Base-by-base conservation (phyloP, 2,888 invertebrate species). In the Lithophane semibrunnea region DNA sequence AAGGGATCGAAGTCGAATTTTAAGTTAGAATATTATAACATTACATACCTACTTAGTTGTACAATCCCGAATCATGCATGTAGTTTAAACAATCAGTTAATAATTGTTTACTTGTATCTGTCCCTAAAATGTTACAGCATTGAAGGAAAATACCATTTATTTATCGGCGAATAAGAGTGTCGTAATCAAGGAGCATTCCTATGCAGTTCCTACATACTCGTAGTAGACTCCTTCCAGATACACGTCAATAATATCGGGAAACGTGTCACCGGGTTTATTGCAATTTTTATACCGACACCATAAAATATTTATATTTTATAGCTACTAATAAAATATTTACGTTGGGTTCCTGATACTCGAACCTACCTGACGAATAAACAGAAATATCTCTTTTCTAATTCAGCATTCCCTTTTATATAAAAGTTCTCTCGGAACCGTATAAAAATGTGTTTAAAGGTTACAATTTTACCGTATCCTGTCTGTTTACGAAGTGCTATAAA, bases 231-330 rank as follows among this genome's bases (percentile, higher is more conserved):
- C 3, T 12, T 44, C 69, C 69, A 66, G 42, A 60, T 18, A 60
- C 16, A 60, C n/a, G 58, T 54, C 77, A 79, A 81, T 78, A 83
- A 71, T 75, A 79, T 80, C 75, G 74, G 29, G 52, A 79, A 77
- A 84, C 84, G 87, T 88, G 86, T 84, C 82, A 72, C 72, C 56
- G 44, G 52, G 80, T 87, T 87, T 85, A 89, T 79, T 85, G 79
- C 78, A 82, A 66, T 83, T 87, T 86, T 88, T 80, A 84, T 81
- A 77, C 67, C 77, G 72, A 82, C 83, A 75, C 73, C 81, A 75
- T 91, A 90, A 91, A 91, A 90, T 90, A 90, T 91, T 91, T 88
- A 90, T 90, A 88, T 89, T 90, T 88, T 91, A 90, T 89, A 84
- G 87, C 83, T 73, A 75, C 87, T 87, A 88, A 91, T 91, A 91